Conservation (phyloP, 2,113 vertebrate genomes). For the Engraulis encrasicolus region DNA sequence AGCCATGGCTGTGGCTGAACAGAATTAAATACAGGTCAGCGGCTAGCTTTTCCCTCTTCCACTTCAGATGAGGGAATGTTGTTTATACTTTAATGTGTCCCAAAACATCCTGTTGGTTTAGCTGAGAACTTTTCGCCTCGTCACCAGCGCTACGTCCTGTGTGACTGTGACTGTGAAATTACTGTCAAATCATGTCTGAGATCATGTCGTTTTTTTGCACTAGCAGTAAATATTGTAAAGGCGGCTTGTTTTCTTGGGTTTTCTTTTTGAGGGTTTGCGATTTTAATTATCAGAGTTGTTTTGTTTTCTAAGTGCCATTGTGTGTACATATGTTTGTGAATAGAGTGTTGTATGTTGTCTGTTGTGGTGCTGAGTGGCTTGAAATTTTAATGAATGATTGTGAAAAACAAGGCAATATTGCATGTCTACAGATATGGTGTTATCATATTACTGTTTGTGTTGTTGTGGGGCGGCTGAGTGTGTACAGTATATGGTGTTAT, state of each 20-base stretch:
- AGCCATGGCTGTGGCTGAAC: neutral
- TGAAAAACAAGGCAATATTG: neutral
- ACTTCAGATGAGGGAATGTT: neutral
- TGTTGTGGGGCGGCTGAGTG: neutral
- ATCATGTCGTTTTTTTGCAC: neutral
- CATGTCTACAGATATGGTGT: neutral
- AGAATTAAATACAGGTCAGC: conserved; percentile 23
- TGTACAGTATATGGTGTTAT: too few relatives aligned
- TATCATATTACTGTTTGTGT: neutral
- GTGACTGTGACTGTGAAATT: too few relatives aligned
- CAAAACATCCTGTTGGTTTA: conserved; percentile 38
- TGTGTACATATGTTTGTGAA: too few relatives aligned
- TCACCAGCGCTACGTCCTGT: conserved; percentile 22
- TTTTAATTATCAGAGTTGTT: neutral
- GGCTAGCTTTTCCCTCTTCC: conserved; percentile 9
- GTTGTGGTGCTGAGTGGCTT: too few relatives aligned
- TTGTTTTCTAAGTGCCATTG: too few relatives aligned
- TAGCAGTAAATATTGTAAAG: neutral
- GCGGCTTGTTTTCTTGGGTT: neutral
- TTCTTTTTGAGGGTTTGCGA: neutral
- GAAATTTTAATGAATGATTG: too few relatives aligned
- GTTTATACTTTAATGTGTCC: neutral
- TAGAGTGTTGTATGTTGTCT: too few relatives aligned
- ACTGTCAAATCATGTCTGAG: neutral
- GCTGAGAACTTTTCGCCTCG: conserved; percentile 21